These are phyloP conservation scores for Tachuris rubrigastra DNA, from an alignment of 2,113 vertebrate species.

Conservation along the genomic window DNA sequence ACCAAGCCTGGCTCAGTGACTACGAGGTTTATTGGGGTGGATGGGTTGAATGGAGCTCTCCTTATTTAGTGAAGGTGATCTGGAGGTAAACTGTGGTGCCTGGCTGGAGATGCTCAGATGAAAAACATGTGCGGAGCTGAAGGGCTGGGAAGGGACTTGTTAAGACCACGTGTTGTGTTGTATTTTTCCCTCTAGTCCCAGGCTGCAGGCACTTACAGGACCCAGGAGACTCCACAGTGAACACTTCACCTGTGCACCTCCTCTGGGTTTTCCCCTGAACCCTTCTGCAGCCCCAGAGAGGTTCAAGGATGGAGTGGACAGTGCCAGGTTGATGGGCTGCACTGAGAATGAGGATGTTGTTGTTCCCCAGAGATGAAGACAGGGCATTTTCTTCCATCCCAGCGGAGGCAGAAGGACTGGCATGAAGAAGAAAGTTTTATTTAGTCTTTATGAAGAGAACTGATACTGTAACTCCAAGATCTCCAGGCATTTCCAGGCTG, in stretches of 20 bases:
- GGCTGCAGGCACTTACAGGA: not conserved
- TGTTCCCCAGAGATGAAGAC: not conserved
- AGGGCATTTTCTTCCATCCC: not conserved
- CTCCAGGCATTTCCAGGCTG: not conserved
- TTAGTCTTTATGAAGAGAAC: not conserved
- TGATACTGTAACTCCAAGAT: not conserved
- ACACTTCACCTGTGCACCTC: not conserved
- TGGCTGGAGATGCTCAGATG: not conserved
- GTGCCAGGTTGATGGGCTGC: not conserved
- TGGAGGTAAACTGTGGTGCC: not conserved
- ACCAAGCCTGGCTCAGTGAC: not conserved
- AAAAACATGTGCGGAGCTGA: not conserved
- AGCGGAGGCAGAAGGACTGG: not conserved
- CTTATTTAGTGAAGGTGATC: not conserved
- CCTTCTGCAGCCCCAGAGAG: not conserved
- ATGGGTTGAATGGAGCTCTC: not conserved
- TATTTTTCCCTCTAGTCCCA: not conserved
- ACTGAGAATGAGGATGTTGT: not conserved
- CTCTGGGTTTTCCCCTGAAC: not conserved
- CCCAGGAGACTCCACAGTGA: not conserved
- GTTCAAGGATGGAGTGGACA: not conserved
- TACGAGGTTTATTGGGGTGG: not conserved
- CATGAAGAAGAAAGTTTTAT: not conserved
- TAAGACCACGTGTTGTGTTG: not conserved
- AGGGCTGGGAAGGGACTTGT: conserved; percentile 11